Conservation (phyloP, 2,888 invertebrate genomes). For the Lypha dubia region DNA sequence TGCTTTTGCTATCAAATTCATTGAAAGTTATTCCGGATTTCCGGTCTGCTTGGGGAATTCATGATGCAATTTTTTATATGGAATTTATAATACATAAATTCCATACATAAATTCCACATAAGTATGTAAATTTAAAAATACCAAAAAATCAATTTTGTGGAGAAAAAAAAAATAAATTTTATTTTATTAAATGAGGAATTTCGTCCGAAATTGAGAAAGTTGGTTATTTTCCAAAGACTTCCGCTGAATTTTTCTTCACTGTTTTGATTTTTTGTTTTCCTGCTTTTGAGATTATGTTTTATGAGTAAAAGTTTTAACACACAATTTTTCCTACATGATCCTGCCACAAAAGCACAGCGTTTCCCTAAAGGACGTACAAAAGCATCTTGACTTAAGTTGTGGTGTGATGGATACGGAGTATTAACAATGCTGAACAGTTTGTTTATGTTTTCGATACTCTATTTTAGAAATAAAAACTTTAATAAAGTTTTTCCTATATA, state of each 20-base stretch:
- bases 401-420: not conserved
- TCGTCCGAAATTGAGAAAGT: too few species aligned
- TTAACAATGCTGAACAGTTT: constrained; percentile 1
- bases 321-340: not conserved
- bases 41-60: too few species aligned
- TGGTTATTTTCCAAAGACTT: too few species aligned
- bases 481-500: constrained; percentile 10
- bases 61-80: too few species aligned
- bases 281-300: not conserved
- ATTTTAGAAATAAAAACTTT: not conserved
- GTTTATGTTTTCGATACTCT: not conserved
- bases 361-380: not conserved
- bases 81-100: too few species aligned
- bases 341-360: not conserved
- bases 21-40: too few species aligned
- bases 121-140: too few species aligned
- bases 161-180: too few species aligned
- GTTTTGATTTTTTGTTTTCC: constrained; percentile 3
- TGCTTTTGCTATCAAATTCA: too few species aligned
- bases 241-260: not conserved
- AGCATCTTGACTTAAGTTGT: not conserved
- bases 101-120: too few species aligned
- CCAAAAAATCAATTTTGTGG: too few species aligned
- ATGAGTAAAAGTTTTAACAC: not conserved
- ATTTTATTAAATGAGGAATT: too few species aligned